A percentile compares a stretch with the other conserved stretches of the same genome.
Conservation (phyloP, 1,140 invertebrate genomes). For the Argopecten irradians region DNA sequence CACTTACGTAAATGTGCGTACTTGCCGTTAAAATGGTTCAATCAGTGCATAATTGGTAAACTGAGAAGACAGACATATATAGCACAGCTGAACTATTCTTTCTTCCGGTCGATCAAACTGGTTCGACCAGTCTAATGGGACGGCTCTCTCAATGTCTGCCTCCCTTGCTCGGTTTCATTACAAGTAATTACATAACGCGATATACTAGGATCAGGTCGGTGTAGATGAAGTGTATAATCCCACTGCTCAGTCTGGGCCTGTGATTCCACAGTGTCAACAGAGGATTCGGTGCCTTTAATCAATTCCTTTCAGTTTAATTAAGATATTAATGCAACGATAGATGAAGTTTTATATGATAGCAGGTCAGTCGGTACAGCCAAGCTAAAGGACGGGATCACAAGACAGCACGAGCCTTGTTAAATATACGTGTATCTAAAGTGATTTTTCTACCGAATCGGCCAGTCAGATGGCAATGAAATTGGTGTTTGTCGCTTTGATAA, state of each 20-base stretch:
- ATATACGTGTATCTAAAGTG: background rate
- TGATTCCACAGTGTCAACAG: background rate
- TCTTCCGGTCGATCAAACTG: background rate
- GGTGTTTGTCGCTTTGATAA: constrained; percentile 7
- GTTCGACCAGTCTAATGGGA: background rate
- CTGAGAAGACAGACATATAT: background rate
- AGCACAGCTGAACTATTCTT: background rate
- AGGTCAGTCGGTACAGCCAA: background rate
- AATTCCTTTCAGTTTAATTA: constrained; percentile 3
- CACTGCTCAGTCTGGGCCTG: background rate
- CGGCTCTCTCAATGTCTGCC: constrained; percentile 9
- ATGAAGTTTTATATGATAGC: background rate
- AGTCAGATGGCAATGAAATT: background rate
- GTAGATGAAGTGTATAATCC: background rate
- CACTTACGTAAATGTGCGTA: background rate
- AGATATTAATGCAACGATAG: background rate
- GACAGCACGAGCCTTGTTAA: background rate
- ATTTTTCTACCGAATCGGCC: background rate
- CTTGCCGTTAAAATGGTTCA: background rate
- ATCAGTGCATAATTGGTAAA: constrained; percentile 7
- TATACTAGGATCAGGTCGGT: background rate
- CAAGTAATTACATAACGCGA: constrained; percentile 10
- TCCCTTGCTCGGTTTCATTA: background rate
- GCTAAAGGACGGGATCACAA: constrained; percentile 6
- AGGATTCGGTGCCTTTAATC: background rate